These are phyloP conservation scores for Phoeniculus purpureus DNA, from an alignment of 2,797 vertebrate species.

Conservation along the genomic window DNA sequence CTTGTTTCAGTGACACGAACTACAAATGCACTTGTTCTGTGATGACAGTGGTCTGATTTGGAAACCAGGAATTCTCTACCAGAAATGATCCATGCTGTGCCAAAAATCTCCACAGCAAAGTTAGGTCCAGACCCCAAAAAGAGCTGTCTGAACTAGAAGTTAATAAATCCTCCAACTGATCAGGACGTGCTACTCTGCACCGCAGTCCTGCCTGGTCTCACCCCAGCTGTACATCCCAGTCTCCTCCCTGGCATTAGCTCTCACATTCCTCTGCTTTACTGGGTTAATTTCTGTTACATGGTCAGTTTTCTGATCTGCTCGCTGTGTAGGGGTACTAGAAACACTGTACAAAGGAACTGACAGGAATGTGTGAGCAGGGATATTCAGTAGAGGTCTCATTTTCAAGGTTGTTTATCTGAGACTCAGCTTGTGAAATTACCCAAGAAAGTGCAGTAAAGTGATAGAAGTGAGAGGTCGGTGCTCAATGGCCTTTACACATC, in stretches of 20 bases:
- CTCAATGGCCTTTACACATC: background rate
- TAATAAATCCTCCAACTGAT: background rate
- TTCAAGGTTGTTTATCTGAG: background rate
- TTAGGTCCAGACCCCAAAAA: background rate
- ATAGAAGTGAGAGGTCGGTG: background rate
- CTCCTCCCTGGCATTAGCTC: background rate
- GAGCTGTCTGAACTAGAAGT: background rate
- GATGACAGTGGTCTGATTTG: background rate
- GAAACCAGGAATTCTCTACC: background rate
- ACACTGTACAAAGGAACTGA: background rate
- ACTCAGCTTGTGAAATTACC: background rate
- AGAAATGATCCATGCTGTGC: background rate
- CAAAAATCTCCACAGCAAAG: background rate
- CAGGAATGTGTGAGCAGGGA: background rate
- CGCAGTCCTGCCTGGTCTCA: background rate
- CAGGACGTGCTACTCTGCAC: background rate
- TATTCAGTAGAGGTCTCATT: background rate
- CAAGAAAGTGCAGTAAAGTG: background rate
- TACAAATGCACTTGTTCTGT: background rate
- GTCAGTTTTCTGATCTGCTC: background rate
- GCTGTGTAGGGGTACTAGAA: background rate
- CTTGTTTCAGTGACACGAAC: background rate
- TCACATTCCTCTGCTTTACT: background rate
- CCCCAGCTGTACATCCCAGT: background rate
- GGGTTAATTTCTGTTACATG: background rate